Conservation (phyloP, 2,888 invertebrate species). For the Drosophila nigritarsus region DNA sequence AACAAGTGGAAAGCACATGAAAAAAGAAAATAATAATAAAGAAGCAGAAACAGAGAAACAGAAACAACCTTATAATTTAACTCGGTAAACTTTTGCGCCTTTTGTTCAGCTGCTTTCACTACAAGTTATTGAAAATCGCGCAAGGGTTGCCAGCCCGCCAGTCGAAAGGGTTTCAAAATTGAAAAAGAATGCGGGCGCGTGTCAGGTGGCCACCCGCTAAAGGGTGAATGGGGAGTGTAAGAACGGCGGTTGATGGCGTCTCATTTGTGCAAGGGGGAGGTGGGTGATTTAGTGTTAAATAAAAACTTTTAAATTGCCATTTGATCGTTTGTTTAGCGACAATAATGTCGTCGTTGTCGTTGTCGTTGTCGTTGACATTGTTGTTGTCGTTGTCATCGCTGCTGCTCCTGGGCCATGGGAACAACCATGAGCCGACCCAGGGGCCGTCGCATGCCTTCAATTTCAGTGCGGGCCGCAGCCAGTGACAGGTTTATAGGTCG, state of each 20-base stretch:
- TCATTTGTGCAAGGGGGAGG: conserved; percentile 64
- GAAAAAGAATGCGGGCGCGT: conserved; percentile 71
- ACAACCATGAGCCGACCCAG: conserved; percentile 36
- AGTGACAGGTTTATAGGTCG: conserved; percentile 78
- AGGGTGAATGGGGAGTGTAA: conserved; percentile 35
- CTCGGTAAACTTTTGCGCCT: conserved; percentile 77
- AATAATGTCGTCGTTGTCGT: conserved; percentile 78
- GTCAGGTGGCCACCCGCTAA: conserved; percentile 59
- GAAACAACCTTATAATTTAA: conserved; percentile 77
- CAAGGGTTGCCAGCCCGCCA: conserved; percentile 59
- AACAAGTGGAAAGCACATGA: conserved; percentile 24
- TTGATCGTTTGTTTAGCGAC: conserved; percentile 85
- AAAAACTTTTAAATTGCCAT: conserved; percentile 84
- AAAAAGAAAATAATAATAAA: conserved; percentile 32
- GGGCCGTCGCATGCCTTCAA: conserved; percentile 42
- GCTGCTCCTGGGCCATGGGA: conserved; percentile 16
- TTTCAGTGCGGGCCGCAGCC: conserved; percentile 29
- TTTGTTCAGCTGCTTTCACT: conserved; percentile 71
- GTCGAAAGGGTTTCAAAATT: conserved; percentile 73
- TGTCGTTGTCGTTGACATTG: conserved; percentile 37
- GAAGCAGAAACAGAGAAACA: conserved; percentile 39
- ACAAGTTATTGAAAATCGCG: conserved; percentile 78
- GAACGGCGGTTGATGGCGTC: conserved; percentile 33
- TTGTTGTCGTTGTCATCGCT: conserved; percentile 20
- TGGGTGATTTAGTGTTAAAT: conserved; percentile 82